Base-by-base conservation (phyloP, 2,113 vertebrate genomes). In the Neotragus pygmaeus region DNA sequence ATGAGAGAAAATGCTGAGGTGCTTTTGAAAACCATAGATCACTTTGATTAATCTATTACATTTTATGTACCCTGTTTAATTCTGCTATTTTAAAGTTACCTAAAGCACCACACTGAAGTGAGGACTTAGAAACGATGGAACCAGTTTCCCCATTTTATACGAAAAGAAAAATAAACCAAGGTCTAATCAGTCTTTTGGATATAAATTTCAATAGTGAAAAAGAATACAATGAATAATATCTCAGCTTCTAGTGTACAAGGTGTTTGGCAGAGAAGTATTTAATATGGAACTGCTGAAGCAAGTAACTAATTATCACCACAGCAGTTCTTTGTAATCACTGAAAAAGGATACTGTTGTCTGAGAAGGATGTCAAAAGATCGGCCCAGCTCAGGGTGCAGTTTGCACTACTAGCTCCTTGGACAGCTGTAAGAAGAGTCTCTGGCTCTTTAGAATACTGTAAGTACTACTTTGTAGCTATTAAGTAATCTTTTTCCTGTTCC, bases 341-440 rank as follows among this genome's bases (percentile, higher is more conserved):
- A 90, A 62, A 89, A 97, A 83, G 36, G 51, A 93, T 81, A 60
- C 81, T 94, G 33, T 95, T 97, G 55, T 95, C 45, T 91, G 87
- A 97, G 83, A 94, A 94, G 80, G 57, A 66, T 96, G 16, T 62
- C 84, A 88, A 92, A 97, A 94, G 87, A 86, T 77, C 30, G 6
- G 17, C 90, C 49, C 91, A 90, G 82, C 57, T 90, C 81, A 62
- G 39, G 39, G 51, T 95, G 94, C 92, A 81, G 62, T 83, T 84
- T 94, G 55, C 23, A 88, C 75, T 62, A 57, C 85, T 86, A 49
- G 73, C 85, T 95, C 78, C 73, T 97, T 81, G 82, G 92, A 96
- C 96, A 86, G n/a, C 94, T 95, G 36, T 94, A 94, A 97, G 96
- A 97, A 97, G 96, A 95, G 58, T 96, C 88, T 95, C 93, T 93